Evolutionary conservation across 2,113 vertebrate genomes (phyloP).

Genomic region (Cacatua alba): DNA sequence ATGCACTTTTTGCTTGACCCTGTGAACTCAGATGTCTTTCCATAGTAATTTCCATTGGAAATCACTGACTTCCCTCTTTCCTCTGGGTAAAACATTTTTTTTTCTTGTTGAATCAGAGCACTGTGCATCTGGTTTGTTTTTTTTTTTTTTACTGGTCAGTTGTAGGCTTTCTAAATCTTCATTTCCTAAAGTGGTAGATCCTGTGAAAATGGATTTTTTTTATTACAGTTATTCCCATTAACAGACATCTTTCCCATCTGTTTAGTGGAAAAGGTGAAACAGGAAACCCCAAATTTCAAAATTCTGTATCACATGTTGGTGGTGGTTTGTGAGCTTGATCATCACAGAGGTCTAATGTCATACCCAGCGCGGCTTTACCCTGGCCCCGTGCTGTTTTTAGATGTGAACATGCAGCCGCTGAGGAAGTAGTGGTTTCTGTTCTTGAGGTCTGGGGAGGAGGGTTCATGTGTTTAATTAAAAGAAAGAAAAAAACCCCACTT

Average conservation of each 20-base stretch:
- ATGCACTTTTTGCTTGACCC: neutral
- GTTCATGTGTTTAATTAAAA: neutral
- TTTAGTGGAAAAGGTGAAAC: neutral
- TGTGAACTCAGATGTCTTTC: neutral
- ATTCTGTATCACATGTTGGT: neutral
- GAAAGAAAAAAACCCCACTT: accelerated
- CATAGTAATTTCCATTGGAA: neutral
- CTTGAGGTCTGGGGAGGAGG: neutral
- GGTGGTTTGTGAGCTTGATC: neutral
- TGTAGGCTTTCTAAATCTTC: neutral
- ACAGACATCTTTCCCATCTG: neutral
- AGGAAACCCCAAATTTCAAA: slow-evolving; percentile 25
- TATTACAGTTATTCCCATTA: neutral
- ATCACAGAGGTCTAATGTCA: neutral
- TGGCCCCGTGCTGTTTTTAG: neutral
- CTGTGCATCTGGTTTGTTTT: neutral
- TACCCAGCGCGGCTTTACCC: neutral
- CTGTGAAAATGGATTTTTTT: neutral
- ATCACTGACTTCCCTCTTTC: neutral
- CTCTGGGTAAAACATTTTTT: neutral
- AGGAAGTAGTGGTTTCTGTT: slow-evolving; percentile 47
- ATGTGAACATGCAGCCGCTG: accelerated
- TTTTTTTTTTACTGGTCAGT: neutral
- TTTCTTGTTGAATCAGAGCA: neutral
- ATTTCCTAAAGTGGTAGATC: neutral